Evolutionary conservation across 2,888 invertebrate genomes (phyloP).

Genomic region (Neoitamus cyanurus): DNA sequence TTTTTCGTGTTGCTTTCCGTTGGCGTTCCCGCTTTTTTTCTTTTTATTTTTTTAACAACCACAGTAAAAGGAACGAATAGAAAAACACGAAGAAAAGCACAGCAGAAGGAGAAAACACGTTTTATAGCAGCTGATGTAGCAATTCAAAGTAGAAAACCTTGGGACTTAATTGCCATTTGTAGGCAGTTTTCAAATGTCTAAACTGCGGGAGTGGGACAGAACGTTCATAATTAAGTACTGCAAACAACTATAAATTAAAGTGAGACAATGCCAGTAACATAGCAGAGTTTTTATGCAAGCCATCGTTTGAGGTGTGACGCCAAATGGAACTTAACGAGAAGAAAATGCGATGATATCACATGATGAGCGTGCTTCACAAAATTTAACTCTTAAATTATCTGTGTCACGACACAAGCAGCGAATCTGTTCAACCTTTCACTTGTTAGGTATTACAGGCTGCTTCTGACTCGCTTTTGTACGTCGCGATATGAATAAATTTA

Average conservation of each 20-base stretch:
- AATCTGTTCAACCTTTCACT: background rate
- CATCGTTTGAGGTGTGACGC: background rate
- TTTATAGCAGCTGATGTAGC: constrained; percentile 30
- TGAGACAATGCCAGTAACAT: background rate
- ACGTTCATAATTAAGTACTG: background rate
- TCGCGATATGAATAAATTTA: background rate
- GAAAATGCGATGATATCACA: background rate
- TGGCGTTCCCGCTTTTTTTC: background rate
- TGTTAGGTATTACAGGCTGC: background rate
- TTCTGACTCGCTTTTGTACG: background rate
- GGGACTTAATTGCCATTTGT: constrained; percentile 35
- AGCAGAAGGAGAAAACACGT: background rate
- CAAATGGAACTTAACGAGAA: background rate
- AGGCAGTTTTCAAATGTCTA: constrained; percentile 13
- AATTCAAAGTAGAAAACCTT: constrained; percentile 35
- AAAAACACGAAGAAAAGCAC: background rate
- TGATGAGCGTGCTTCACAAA: background rate
- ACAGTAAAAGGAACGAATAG: background rate
- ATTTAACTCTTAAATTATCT: background rate
- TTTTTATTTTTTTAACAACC: background rate
- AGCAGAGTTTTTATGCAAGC: background rate
- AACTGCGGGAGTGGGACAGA: background rate
- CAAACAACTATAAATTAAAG: constrained; percentile 33
- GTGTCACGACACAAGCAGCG: background rate
- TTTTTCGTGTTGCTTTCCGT: background rate